Conservation (phyloP, 2,797 vertebrate genomes). For the Momotus momota region DNA sequence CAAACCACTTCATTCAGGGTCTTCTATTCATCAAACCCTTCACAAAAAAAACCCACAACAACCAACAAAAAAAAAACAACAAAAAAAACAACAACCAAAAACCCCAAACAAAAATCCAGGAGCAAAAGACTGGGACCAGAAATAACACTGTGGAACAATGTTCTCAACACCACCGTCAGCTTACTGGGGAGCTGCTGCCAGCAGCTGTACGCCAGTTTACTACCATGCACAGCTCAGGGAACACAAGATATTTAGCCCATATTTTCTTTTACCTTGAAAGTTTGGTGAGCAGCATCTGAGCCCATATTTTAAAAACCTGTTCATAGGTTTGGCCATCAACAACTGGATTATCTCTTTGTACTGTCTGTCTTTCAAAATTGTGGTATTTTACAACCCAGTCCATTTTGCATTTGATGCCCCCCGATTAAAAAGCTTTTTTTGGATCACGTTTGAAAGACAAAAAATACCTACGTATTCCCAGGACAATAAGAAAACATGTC, state of each 20-base stretch:
- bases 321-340: not conserved
- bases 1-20: slow-evolving; percentile 37
- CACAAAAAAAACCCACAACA: not conserved
- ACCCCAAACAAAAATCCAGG: not conserved
- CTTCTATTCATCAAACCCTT: slow-evolving; percentile 9
- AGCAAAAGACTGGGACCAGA: not conserved
- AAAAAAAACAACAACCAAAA: too few relatives aligned
- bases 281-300: not conserved
- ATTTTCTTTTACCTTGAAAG: not conserved
- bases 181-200: not conserved
- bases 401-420: not conserved
- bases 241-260: not conserved
- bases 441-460: not conserved
- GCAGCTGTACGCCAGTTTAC: not conserved
- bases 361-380: not conserved
- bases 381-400: not conserved
- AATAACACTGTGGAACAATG: not conserved
- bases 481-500: not conserved
- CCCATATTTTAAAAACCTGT: not conserved
- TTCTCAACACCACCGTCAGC: not conserved
- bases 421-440: not conserved
- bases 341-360: not conserved
- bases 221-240: not conserved
- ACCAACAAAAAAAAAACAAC: too few relatives aligned
- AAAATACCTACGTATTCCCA: not conserved